These are phyloP conservation scores for Hypolimnas misippus DNA, from an alignment of 2,888 invertebrate genomes.

Conservation along the genomic window DNA sequence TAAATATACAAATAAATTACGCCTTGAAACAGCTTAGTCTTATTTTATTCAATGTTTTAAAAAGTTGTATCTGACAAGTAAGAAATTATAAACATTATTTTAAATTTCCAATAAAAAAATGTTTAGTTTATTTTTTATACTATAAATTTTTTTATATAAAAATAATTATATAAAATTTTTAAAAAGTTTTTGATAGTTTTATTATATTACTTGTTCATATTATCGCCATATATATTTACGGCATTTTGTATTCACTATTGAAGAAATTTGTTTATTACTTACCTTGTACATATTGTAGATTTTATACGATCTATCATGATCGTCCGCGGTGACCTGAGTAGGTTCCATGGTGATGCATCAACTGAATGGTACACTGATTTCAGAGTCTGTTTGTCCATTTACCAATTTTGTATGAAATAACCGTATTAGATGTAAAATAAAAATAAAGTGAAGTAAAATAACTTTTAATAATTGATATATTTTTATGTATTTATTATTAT, in stretches of 20 bases:
- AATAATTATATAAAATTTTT: too few relatives aligned
- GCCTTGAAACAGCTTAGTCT: too few relatives aligned
- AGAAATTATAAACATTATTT: too few relatives aligned
- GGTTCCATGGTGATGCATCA: conserved; percentile 69
- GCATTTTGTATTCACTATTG: not conserved
- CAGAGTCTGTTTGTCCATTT: conserved; percentile 64
- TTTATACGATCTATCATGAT: conserved; percentile 73
- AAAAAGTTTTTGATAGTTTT: too few relatives aligned
- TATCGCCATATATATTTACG: not conserved
- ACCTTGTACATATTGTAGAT: conserved; percentile 78
- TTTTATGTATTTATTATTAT: not conserved
- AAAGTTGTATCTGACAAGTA: too few relatives aligned
- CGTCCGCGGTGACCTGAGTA: conserved; percentile 62
- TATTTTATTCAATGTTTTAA: too few relatives aligned
- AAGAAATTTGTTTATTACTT: conserved; percentile 44
- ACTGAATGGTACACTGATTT: conserved; percentile 52
- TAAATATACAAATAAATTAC: too few relatives aligned
- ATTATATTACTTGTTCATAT: too few relatives aligned
- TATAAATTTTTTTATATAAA: too few relatives aligned
- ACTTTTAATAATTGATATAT: not conserved
- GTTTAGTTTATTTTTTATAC: too few relatives aligned
- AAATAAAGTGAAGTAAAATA: not conserved
- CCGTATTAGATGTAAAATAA: not conserved
- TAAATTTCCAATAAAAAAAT: too few relatives aligned
- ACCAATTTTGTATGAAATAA: conserved; percentile 15